Base-by-base conservation (phyloP, 2,888 invertebrate genomes). In the Amiota communis region DNA sequence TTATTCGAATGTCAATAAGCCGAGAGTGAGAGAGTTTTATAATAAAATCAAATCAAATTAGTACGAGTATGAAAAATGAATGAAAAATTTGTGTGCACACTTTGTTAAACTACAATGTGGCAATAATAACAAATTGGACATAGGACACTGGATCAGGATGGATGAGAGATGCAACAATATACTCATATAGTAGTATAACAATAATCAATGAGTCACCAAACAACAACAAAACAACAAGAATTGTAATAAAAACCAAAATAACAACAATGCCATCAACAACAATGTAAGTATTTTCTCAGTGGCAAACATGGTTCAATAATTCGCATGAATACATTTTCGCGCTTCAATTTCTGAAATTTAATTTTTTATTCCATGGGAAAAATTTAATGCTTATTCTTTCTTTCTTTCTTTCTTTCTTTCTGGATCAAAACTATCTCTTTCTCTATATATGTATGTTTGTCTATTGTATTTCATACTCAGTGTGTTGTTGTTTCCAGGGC, bases 1-100 rank as follows among this genome's bases (percentile, higher is more conserved):
- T 63, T 63, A 63, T 63, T 46, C 63, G n/a, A 63, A 46, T n/a
- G 63, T 46, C 36, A 36, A 63, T 63, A 63, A 63, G 63, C 46
- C 63, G 13, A 13, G 13, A 46, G 13, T 63, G 63, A 63, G 3
- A 23, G 23, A 23, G 3, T 23, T 23, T 23, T 1, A 23, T 20
- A 59, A 20, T 20, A 6, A 59, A 13, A 17, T 6, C 20, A 59
- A 15, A 59, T 59, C 20, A 59, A 20, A 59, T 59, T 13, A 20
- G 20, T 13, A 36, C n/a, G 46, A 61, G 9, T 10, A 36, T 46
- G 3, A 63, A 63, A 36, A 63, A 46, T 12, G 36, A 23, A 23
- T 63, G 63, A 10, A 23, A 23, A 13, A 36, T 12, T 59, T 4
- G 59, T 17, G n/a, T 57, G 59, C 59, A 23, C 36, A 36, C 36